Conservation (phyloP, 2,113 vertebrate genomes). For the Bombycilla garrulus region DNA sequence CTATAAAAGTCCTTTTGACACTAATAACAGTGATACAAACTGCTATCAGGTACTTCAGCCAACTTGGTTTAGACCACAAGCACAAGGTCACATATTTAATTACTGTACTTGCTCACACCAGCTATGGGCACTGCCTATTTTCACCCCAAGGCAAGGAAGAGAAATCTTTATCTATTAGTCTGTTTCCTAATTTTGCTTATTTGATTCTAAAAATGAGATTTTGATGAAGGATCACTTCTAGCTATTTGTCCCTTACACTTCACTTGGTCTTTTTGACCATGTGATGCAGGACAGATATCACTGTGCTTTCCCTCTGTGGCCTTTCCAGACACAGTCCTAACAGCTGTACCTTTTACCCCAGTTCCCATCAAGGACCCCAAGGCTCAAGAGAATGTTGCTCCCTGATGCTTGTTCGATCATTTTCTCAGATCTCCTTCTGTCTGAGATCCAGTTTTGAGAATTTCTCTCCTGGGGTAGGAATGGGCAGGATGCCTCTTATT, state of each 20-base stretch:
- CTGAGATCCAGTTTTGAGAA: background rate
- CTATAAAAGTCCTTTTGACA: conserved; percentile 19
- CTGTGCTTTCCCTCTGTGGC: background rate
- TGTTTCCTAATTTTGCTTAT: background rate
- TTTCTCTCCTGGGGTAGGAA: background rate
- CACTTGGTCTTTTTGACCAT: background rate
- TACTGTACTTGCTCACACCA: background rate
- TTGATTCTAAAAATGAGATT: background rate
- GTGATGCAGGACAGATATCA: background rate
- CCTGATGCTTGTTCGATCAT: background rate
- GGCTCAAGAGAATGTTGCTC: background rate
- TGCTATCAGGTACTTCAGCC: background rate
- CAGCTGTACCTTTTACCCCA: background rate
- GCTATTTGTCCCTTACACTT: background rate
- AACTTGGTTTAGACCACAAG: background rate
- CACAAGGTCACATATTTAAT: background rate
- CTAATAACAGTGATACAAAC: background rate
- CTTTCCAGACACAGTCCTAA: background rate
- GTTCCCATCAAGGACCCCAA: background rate
- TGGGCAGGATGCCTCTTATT: background rate
- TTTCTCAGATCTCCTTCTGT: background rate
- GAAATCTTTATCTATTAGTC: background rate
- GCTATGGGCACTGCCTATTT: background rate
- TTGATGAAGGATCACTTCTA: background rate
- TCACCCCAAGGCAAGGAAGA: background rate